phyloP scores from a whole-genome alignment of 2,888 invertebrate species.

The Allolobophora icterica region DNA sequence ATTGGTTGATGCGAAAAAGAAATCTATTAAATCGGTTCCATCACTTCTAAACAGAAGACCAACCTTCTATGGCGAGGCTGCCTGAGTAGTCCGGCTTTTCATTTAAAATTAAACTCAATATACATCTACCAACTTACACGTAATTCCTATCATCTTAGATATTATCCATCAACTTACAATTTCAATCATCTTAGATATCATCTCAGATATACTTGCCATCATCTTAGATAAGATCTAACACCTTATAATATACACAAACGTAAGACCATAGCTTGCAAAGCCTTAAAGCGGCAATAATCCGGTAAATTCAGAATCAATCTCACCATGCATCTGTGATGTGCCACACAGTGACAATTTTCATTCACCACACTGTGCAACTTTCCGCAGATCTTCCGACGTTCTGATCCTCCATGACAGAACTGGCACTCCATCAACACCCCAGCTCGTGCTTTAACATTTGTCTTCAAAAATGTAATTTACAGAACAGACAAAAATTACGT shows the following conservation, averaged over 20 bases:
- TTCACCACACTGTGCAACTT: not conserved
- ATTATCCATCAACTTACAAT: too few species aligned
- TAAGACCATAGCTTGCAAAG: not conserved
- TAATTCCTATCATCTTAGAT: too few species aligned
- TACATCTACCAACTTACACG: too few species aligned
- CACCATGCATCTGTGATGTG: constrained; percentile 13
- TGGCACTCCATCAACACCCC: constrained; percentile 5
- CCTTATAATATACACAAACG: not conserved
- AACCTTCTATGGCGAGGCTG: too few species aligned
- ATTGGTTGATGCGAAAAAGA: not conserved
- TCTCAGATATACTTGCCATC: too few species aligned
- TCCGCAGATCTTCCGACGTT: not conserved
- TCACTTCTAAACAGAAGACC: too few species aligned
- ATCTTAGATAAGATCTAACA: too few species aligned
- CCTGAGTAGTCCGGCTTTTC: too few species aligned
- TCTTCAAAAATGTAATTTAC: not conserved
- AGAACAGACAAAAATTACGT: not conserved
- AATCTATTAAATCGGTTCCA: too few species aligned
- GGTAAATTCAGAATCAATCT: not conserved
- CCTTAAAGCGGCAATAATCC: not conserved
- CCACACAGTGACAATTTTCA: not conserved
- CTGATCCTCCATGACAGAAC: not conserved
- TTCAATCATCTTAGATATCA: too few species aligned
- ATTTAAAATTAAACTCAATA: too few species aligned
- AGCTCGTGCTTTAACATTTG: not conserved